A percentile compares a stretch with the other conserved stretches of the same genome.
Conservation (phyloP, 1,140 invertebrate species). For the Nasonia longicornis region DNA sequence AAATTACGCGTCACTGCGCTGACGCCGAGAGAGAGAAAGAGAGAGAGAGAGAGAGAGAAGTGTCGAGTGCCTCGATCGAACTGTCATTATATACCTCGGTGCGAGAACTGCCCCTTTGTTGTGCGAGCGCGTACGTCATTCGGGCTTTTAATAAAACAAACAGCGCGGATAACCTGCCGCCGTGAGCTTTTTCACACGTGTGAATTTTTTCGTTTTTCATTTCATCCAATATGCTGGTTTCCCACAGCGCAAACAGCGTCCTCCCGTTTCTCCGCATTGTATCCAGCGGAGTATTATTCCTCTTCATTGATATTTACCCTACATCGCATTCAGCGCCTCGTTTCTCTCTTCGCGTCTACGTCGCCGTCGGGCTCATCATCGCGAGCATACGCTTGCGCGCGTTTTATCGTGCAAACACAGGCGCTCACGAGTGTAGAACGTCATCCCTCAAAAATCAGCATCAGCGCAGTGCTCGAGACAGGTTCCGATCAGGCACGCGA, state of each 20-base stretch:
- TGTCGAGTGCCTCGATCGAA: constrained; percentile 32
- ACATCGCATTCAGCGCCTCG: not conserved
- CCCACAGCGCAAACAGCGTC: not conserved
- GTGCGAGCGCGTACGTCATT: not conserved
- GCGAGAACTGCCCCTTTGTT: not conserved
- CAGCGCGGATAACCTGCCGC: not conserved
- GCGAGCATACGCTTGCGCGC: not conserved
- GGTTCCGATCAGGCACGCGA: constrained; percentile 60
- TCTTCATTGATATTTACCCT: constrained; percentile 31
- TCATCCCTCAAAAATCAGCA: constrained; percentile 37
- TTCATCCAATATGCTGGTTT: not conserved
- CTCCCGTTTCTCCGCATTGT: not conserved
- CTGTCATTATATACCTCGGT: constrained; percentile 27
- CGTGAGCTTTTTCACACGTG: not conserved
- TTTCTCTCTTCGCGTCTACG: not conserved
- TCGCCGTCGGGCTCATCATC: not conserved
- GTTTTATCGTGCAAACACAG: constrained; percentile 29
- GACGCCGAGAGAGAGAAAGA: not conserved
- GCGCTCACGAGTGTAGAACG: not conserved
- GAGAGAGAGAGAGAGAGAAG: not conserved
- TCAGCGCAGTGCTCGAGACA: constrained; percentile 59
- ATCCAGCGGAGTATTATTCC: not conserved
- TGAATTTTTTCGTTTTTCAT: not conserved
- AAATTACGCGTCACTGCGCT: constrained; percentile 14
- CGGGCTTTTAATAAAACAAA: constrained; percentile 10